Percentiles rank a stretch among this genome's conserved stretches.
These are phyloP conservation scores for Dinomys branickii DNA, from an alignment of 2,113 vertebrate genomes.

Conservation along the genomic window DNA sequence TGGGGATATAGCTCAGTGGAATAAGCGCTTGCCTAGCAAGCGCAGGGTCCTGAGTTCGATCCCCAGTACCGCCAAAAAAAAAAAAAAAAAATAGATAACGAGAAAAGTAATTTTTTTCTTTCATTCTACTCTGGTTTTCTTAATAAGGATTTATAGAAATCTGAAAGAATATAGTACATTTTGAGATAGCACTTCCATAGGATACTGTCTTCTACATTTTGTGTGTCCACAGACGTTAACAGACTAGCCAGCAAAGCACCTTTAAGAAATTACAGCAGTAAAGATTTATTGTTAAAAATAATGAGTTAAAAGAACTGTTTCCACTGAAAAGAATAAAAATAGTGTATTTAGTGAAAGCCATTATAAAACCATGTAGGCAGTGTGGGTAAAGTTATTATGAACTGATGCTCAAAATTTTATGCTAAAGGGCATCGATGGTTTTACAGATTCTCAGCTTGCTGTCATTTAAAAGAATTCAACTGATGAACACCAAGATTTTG, in stretches of 20 bases:
- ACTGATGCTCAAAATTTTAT: not conserved
- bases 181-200: constrained; percentile 30
- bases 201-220: constrained; percentile 27
- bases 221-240: not conserved
- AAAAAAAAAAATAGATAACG: too few species aligned
- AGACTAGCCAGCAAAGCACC: not conserved
- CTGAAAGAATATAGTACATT: not conserved
- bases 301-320: not conserved
- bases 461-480: not conserved
- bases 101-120: constrained; percentile 41
- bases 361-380: not conserved
- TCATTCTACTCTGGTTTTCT: constrained; percentile 44
- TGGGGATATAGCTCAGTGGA: too few species aligned
- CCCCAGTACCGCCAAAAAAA: too few species aligned
- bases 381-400: not conserved
- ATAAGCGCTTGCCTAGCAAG: too few species aligned
- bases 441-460: not conserved
- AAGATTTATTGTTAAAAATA: not conserved
- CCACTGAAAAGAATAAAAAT: not conserved
- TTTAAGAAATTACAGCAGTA: not conserved
- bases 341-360: not conserved
- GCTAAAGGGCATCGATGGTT: not conserved
- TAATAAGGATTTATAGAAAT: constrained; percentile 43
- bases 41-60: too few species aligned
- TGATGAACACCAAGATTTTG: not conserved